Evolutionary conservation across 2,797 vertebrate genomes (phyloP).

Genomic region (Acanthurus lineatus): DNA sequence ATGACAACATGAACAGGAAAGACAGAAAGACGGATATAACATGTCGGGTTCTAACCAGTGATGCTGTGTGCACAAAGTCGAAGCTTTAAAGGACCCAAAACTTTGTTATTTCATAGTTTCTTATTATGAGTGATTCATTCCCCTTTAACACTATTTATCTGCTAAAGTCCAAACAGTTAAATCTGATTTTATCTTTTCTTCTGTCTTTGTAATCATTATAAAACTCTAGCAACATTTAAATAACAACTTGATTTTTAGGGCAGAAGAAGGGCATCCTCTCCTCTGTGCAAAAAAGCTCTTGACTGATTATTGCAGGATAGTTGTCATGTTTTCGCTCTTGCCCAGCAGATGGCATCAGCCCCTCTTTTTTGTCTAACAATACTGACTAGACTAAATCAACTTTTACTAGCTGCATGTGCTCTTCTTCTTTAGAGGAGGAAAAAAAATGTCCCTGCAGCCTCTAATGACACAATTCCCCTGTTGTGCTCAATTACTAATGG

Average conservation of each 20-base stretch:
- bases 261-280: too few species aligned
- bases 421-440: slow-evolving; percentile 11
- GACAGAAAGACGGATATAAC: background rate
- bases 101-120: too few species aligned
- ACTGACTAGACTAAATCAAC: background rate
- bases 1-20: background rate
- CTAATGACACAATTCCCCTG: slow-evolving; percentile 30
- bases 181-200: too few species aligned
- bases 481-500: slow-evolving; percentile 6
- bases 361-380: background rate
- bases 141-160: too few species aligned
- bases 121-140: background rate
- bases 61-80: background rate
- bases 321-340: slow-evolving; percentile 6
- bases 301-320: background rate
- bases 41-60: background rate
- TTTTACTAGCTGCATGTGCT: background rate
- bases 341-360: slow-evolving; percentile 75
- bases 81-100: background rate
- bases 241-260: too few species aligned
- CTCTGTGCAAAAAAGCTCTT: too few species aligned
- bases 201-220: too few species aligned
- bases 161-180: too few species aligned
- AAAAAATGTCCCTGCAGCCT: slow-evolving; percentile 19
- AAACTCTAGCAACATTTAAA: too few species aligned